Percentiles rank a stretch among this genome's conserved stretches.
phyloP scores from a whole-genome alignment of 2,113 vertebrate species.

The Phoxinus phoxinus region DNA sequence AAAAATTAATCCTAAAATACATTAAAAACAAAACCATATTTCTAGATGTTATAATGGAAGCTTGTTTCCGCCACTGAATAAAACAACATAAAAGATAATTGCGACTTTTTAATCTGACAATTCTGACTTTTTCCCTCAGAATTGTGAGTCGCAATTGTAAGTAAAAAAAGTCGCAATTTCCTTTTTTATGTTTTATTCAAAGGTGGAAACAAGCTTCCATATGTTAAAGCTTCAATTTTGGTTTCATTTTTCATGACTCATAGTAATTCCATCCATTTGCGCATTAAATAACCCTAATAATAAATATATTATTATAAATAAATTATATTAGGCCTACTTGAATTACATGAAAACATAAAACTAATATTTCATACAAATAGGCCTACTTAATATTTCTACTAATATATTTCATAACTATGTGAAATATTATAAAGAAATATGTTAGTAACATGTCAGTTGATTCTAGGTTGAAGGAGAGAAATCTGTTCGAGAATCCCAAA shows the following conservation, averaged over 20 bases:
- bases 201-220: too few species aligned
- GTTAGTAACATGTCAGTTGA: not conserved
- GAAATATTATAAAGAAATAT: not conserved
- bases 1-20: not conserved
- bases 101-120: too few species aligned
- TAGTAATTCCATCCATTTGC: not conserved
- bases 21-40: too few species aligned
- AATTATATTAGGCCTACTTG: not conserved
- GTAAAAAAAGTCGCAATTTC: too few species aligned
- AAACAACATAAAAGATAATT: too few species aligned
- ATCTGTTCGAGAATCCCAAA: not conserved
- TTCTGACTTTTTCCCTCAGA: too few species aligned
- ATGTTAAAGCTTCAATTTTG: too few species aligned
- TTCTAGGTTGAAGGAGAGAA: not conserved
- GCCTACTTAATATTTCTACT: not conserved
- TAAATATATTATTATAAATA: not conserved
- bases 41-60: too few species aligned
- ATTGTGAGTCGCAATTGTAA: too few species aligned
- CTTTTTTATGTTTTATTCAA: too few species aligned
- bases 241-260: not conserved
- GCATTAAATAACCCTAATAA: not conserved
- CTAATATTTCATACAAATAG: not conserved
- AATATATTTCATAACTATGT: not conserved
- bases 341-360: not conserved
- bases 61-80: too few species aligned